phyloP scores from a whole-genome alignment of 1,140 invertebrate species.

The Proctacanthus coquilletti region DNA sequence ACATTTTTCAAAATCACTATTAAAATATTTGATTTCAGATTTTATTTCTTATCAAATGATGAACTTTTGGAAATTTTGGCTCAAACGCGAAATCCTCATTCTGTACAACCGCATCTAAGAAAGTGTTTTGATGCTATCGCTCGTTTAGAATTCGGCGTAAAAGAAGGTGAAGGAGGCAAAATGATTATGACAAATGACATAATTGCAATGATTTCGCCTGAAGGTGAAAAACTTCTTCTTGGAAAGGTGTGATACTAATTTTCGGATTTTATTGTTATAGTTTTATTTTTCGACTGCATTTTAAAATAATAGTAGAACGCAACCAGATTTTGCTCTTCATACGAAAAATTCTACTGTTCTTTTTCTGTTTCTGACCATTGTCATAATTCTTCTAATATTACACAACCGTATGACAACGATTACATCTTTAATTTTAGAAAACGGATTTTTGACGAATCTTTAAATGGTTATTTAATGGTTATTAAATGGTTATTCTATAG shows the following conservation, averaged over 20 bases:
- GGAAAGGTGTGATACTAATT: conserved; percentile 52
- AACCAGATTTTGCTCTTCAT: too few species aligned
- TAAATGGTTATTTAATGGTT: too few species aligned
- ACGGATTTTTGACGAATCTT: too few species aligned
- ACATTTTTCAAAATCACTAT: not conserved
- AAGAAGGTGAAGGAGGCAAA: conserved; percentile 25
- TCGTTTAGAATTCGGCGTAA: conserved; percentile 57
- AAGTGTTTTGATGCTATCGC: conserved; percentile 82
- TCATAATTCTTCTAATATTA: too few species aligned
- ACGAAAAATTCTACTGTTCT: too few species aligned
- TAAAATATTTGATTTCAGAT: conserved; percentile 27
- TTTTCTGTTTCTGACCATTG: too few species aligned
- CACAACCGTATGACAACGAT: too few species aligned
- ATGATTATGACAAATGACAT: conserved; percentile 56
- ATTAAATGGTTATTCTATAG: too few species aligned
- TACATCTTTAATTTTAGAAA: too few species aligned
- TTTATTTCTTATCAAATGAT: conserved; percentile 91
- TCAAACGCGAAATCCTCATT: conserved; percentile 71
- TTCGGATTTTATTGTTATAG: conserved; percentile 2
- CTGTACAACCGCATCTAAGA: conserved; percentile 72
- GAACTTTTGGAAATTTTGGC: conserved; percentile 84
- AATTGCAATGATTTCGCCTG: conserved; percentile 71
- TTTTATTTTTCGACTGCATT: not conserved
- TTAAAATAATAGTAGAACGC: too few species aligned
- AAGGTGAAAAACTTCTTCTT: conserved; percentile 60